A percentile compares a stretch with the other conserved stretches of the same genome.
These are phyloP conservation scores for Heliangelus exortis DNA, from an alignment of 2,797 vertebrate species.

Conservation along the genomic window DNA sequence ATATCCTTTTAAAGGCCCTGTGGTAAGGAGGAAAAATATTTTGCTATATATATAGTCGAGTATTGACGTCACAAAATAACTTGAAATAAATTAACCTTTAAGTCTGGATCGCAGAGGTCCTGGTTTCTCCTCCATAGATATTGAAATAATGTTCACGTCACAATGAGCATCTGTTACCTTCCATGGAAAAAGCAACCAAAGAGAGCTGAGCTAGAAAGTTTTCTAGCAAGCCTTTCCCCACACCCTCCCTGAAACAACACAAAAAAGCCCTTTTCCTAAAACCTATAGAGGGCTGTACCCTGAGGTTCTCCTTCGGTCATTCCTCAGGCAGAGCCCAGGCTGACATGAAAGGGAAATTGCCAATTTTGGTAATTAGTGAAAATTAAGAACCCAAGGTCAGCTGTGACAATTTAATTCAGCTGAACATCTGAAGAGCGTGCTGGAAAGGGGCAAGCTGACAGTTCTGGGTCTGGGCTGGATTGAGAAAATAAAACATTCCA, in stretches of 20 bases:
- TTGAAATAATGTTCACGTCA: constrained; percentile 50
- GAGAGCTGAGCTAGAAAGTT: constrained; percentile 24
- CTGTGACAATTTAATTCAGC: neutral
- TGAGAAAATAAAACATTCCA: constrained; percentile 15
- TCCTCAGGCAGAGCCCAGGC: neutral
- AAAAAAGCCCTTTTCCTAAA: neutral
- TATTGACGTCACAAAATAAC: constrained; percentile 66
- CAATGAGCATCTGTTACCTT: constrained; percentile 63
- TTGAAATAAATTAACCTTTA: constrained; percentile 71
- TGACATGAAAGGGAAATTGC: constrained; percentile 12
- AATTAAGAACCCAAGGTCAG: constrained; percentile 21
- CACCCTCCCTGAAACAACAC: neutral
- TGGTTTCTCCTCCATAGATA: constrained; percentile 36
- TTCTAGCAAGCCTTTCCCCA: constrained; percentile 1
- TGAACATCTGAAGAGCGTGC: neutral
- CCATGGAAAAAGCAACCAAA: constrained; percentile 42
- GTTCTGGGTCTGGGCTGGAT: neutral
- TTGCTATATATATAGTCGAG: constrained; percentile 64
- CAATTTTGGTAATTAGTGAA: constrained; percentile 14
- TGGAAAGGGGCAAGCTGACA: neutral
- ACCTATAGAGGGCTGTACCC: neutral
- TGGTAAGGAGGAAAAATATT: constrained; percentile 67
- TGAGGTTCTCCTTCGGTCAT: neutral
- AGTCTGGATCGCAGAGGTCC: neutral
- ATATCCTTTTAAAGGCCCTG: constrained; percentile 64